Conservation (phyloP, 2,888 invertebrate genomes). For the Pammene aurita region DNA sequence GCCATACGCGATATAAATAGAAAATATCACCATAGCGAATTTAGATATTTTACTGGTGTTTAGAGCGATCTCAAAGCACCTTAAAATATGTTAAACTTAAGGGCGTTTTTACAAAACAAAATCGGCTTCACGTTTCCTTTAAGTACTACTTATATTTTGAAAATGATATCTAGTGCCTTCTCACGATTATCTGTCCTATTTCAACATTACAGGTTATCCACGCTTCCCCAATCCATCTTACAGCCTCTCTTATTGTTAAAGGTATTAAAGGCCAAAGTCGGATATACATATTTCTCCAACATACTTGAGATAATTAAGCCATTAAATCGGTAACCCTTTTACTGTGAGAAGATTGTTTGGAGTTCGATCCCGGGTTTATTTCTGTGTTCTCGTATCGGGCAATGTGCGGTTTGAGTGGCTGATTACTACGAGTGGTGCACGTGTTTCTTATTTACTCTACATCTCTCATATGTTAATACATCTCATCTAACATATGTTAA, state of each 20-base stretch:
- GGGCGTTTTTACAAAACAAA: too few species aligned
- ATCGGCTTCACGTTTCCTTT: too few species aligned
- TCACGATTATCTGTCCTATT: conserved; percentile 53
- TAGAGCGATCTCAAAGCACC: too few species aligned
- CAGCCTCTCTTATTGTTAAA: conserved; percentile 12
- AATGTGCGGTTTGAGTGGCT: conserved; percentile 63
- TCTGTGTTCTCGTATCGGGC: conserved; percentile 60
- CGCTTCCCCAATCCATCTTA: conserved; percentile 10
- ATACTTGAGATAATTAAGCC: conserved; percentile 79
- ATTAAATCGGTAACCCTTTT: conserved; percentile 75
- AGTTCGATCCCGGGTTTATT: conserved; percentile 63
- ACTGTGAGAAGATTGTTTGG: conserved; percentile 66
- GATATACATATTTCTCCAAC: conserved; percentile 23
- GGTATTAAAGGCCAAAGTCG: conserved; percentile 27
- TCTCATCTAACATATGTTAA: not conserved
- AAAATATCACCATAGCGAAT: too few species aligned
- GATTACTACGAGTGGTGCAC: conserved; percentile 38
- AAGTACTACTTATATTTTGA: conserved; percentile 25
- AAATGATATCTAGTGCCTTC: conserved; percentile 47
- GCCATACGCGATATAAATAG: too few species aligned
- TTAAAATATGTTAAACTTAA: too few species aligned
- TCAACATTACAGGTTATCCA: conserved; percentile 44
- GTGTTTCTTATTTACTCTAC: conserved; percentile 28
- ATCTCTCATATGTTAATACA: not conserved
- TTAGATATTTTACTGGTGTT: too few species aligned